Percentiles rank a stretch among this genome's conserved stretches.
These are phyloP conservation scores for Aspidiotus rigidus DNA, from an alignment of 2,888 invertebrate genomes.

Conservation along the genomic window DNA sequence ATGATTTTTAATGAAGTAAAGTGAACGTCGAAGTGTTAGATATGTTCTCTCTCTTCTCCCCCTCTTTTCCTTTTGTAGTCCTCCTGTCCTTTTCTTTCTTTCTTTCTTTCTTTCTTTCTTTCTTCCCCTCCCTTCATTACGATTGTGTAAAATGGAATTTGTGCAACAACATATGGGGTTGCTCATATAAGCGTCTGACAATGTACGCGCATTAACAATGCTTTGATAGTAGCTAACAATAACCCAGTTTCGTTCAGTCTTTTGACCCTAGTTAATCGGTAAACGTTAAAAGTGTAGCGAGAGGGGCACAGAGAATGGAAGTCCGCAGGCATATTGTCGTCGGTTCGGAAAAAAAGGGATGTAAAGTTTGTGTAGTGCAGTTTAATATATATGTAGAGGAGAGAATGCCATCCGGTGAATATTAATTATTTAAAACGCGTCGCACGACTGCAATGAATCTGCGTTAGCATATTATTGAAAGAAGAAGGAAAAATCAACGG, in stretches of 20 bases:
- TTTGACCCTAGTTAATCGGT: neutral
- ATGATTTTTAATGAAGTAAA: conserved; percentile 3
- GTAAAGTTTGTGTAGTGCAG: neutral
- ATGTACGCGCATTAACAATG: neutral
- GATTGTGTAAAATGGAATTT: conserved; percentile 1
- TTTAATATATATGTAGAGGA: neutral
- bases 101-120: too few relatives aligned
- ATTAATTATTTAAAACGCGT: neutral
- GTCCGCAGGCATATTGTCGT: neutral
- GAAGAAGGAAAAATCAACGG: too few relatives aligned
- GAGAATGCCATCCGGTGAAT: neutral
- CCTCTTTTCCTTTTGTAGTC: too few relatives aligned
- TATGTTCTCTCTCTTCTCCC: too few relatives aligned
- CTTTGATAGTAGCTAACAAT: neutral
- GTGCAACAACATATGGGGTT: neutral
- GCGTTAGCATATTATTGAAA: too few relatives aligned
- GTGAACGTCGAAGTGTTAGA: neutral
- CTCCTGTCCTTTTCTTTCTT: too few relatives aligned
- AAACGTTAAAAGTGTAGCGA: neutral
- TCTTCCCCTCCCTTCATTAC: neutral
- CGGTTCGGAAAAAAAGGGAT: neutral
- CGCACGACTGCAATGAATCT: too few relatives aligned
- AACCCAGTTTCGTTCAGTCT: conserved; percentile 3
- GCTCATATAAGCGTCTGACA: neutral
- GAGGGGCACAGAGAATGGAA: neutral